Conservation (phyloP, 2,113 vertebrate species). For the Carollia perspicillata region DNA sequence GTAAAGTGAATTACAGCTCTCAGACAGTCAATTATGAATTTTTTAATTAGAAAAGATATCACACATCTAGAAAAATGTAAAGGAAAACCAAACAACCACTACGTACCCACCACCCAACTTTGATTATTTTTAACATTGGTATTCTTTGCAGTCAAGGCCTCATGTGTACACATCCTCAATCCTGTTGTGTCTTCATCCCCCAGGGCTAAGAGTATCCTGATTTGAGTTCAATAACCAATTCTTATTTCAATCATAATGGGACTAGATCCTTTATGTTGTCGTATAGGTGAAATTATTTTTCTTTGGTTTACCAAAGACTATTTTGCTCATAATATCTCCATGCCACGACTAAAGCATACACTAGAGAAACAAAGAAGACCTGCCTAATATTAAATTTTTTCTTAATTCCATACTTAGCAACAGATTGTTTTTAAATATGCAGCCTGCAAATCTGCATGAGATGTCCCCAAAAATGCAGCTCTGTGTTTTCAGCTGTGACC, state of each 20-base stretch:
- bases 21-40: background rate
- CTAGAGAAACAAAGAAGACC: background rate
- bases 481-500: background rate
- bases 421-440: background rate
- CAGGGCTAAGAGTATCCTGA: background rate
- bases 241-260: background rate
- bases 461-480: background rate
- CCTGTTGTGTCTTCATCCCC: background rate
- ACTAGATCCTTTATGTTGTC: background rate
- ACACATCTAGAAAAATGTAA: background rate
- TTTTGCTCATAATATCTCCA: background rate
- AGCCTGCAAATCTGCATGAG: background rate
- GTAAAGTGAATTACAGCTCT: background rate
- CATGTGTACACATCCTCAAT: background rate
- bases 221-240: background rate
- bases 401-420: background rate
- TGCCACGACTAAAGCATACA: background rate
- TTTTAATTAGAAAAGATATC: slow-evolving; percentile 20
- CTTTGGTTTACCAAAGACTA: background rate
- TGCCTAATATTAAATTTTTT: background rate
- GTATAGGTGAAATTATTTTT: background rate
- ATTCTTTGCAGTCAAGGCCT: background rate
- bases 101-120: background rate
- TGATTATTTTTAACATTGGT: background rate
- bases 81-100: background rate